A percentile compares a stretch with the other conserved stretches of the same genome.
Evolutionary conservation across 2,113 vertebrate species (phyloP).

Genomic region (Dasyurus viverrinus): DNA sequence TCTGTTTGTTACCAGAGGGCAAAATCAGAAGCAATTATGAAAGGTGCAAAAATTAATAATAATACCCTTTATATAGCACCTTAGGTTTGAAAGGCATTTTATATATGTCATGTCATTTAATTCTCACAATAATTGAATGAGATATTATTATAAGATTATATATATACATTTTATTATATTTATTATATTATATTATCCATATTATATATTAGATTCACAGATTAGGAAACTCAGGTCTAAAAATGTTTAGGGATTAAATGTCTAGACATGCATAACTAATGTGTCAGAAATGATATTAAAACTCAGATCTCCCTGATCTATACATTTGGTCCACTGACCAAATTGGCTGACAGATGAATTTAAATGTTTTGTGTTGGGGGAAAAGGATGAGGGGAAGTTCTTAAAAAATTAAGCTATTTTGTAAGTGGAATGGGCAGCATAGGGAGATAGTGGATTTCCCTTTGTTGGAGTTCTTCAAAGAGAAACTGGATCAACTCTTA

Average conservation of each 20-base stretch:
- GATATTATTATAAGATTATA: too few species aligned
- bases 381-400: background rate
- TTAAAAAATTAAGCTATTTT: background rate
- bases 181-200: too few species aligned
- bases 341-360: background rate
- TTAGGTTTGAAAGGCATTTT: background rate
- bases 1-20: background rate
- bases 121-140: background rate
- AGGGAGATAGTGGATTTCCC: background rate
- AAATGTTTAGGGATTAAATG: background rate
- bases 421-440: background rate
- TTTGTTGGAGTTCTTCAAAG: background rate
- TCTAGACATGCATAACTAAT: background rate
- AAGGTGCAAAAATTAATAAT: background rate
- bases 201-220: background rate
- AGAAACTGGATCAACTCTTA: background rate
- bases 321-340: background rate
- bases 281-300: background rate
- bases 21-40: background rate
- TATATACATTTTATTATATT: too few species aligned
- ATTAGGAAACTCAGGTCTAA: background rate
- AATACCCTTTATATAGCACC: background rate
- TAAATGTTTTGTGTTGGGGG: background rate
- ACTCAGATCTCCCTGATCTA: background rate
- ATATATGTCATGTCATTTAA: background rate